Percentiles rank a stretch among this genome's conserved stretches.
phyloP scores from a whole-genome alignment of 2,888 invertebrate species.

The Alloscopus bannaensis region DNA sequence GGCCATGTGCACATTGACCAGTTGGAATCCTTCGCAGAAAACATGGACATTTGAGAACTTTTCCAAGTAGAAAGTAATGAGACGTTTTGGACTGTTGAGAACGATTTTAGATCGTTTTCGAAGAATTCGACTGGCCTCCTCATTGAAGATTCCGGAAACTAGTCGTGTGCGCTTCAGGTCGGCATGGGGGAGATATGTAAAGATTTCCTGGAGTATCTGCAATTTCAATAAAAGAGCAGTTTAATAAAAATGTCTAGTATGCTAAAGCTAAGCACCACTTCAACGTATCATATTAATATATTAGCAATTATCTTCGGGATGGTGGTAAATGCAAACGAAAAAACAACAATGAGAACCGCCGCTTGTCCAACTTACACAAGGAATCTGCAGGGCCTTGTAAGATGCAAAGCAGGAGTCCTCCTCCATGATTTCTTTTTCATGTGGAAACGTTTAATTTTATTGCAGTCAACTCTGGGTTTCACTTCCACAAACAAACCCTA shows the following conservation, averaged over 20 bases:
- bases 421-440: constrained; percentile 42
- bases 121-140: constrained; percentile 55
- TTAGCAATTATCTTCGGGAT: too few relatives aligned
- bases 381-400: constrained; percentile 48
- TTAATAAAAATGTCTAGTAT: too few relatives aligned
- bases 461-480: too few relatives aligned
- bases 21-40: constrained; percentile 57
- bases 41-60: constrained; percentile 43
- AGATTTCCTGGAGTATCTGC: constrained; percentile 57
- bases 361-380: constrained; percentile 64
- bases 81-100: constrained; percentile 52
- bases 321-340: too few relatives aligned
- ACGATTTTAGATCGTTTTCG: constrained; percentile 63
- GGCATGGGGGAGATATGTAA: constrained; percentile 55
- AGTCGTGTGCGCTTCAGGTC: constrained; percentile 57
- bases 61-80: constrained; percentile 59
- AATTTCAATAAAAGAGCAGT: constrained; percentile 8
- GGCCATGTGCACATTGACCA: constrained; percentile 60
- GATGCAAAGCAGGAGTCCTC: constrained; percentile 32
- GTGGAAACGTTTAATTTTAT: too few relatives aligned
- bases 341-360: too few relatives aligned
- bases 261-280: too few relatives aligned
- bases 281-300: too few relatives aligned
- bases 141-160: constrained; percentile 52
- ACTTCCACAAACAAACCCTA: too few relatives aligned